Conservation (phyloP, 2,888 invertebrate species). For the Dasypogon diadema region DNA sequence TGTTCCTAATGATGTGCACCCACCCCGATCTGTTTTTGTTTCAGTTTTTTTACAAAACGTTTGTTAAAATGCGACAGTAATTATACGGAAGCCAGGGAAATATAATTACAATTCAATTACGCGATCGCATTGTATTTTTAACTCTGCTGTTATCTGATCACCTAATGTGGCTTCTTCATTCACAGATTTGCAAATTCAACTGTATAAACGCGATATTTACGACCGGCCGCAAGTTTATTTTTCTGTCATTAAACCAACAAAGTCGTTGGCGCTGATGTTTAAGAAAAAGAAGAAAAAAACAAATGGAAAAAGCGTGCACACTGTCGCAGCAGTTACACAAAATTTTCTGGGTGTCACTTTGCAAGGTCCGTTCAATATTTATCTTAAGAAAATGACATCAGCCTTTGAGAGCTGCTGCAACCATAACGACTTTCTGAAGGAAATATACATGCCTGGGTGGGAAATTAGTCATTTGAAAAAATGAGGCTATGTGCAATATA, state of each 20-base stretch:
- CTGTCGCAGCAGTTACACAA: constrained; percentile 7
- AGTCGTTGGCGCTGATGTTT: constrained; percentile 9
- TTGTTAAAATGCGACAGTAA: constrained; percentile 17
- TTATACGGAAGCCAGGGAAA: not conserved
- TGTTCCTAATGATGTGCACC: constrained; percentile 25
- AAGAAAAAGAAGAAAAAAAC: constrained; percentile 35
- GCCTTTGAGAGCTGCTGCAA: constrained; percentile 4
- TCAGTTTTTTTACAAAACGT: not conserved
- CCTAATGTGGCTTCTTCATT: not conserved
- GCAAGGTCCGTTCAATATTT: constrained; percentile 4
- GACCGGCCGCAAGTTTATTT: not conserved
- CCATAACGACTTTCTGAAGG: constrained; percentile 1
- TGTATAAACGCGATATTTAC: not conserved
- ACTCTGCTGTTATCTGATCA: constrained; percentile 24
- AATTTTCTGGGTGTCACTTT: constrained; percentile 36
- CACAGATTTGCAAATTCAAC: not conserved
- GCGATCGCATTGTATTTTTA: constrained; percentile 10
- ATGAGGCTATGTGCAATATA: constrained; percentile 25
- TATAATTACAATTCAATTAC: constrained; percentile 32
- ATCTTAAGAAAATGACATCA: constrained; percentile 30
- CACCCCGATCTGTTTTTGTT: not conserved
- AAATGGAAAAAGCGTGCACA: constrained; percentile 19
- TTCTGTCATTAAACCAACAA: not conserved
- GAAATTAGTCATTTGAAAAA: constrained; percentile 14
- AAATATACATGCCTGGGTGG: not conserved